Conservation (phyloP, 2,113 vertebrate genomes). For the Labeo catla region DNA sequence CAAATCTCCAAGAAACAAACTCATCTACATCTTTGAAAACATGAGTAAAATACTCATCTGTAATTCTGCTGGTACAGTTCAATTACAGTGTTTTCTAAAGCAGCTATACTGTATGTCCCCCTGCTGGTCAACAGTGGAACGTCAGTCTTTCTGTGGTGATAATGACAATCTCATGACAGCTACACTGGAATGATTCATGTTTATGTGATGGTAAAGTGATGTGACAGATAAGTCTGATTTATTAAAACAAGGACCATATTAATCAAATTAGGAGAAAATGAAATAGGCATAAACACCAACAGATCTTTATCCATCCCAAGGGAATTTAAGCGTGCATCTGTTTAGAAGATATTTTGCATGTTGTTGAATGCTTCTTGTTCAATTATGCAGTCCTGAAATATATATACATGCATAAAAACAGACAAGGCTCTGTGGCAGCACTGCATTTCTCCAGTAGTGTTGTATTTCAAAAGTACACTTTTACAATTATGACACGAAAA, state of each 20-base stretch:
- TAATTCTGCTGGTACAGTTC: neutral
- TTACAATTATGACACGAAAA: neutral
- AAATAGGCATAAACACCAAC: neutral
- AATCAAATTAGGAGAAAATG: neutral
- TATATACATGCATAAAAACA: too few species aligned
- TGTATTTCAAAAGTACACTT: neutral
- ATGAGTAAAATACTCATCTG: neutral
- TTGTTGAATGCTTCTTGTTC: neutral
- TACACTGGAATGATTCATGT: neutral
- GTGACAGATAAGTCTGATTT: neutral
- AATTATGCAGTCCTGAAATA: neutral
- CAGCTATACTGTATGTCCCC: neutral
- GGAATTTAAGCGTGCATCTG: too few species aligned
- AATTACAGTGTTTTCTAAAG: neutral
- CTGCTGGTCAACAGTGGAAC: neutral
- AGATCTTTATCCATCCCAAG: neutral
- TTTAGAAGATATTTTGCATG: neutral
- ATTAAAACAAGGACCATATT: neutral
- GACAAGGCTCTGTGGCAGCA: neutral
- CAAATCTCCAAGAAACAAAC: too few species aligned
- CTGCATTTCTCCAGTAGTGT: neutral
- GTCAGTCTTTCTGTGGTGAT: neutral
- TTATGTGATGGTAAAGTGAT: neutral
- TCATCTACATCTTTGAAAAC: too few species aligned
- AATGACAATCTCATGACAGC: neutral